Conservation (phyloP, 2,888 invertebrate species). For the Heliothis peltigera region DNA sequence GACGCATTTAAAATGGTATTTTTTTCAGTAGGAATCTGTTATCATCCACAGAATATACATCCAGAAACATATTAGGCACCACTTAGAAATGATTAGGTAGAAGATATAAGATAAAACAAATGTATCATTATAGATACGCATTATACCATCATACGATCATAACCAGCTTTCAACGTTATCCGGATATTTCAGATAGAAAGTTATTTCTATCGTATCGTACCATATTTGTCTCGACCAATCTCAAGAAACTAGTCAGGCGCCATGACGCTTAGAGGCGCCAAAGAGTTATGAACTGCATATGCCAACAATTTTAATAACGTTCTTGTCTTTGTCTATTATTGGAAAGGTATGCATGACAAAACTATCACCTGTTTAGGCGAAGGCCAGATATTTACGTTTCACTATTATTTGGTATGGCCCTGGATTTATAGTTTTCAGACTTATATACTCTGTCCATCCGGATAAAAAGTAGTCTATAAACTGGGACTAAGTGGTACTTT, state of each 20-base stretch:
- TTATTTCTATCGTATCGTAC: background rate
- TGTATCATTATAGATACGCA: background rate
- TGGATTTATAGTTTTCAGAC: too few species aligned
- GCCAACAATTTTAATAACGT: background rate
- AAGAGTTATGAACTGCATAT: constrained; percentile 6
- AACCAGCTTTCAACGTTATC: constrained; percentile 2
- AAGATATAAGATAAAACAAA: too few species aligned
- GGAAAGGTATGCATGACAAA: constrained; percentile 6
- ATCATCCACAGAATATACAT: too few species aligned
- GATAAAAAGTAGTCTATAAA: too few species aligned
- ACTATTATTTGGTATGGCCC: background rate
- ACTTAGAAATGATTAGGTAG: too few species aligned
- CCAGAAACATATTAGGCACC: too few species aligned
- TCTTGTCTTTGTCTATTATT: background rate
- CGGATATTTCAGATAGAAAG: constrained; percentile 13
- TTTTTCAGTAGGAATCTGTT: too few species aligned
- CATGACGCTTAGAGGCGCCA: background rate
- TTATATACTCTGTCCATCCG: too few species aligned
- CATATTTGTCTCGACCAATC: constrained; percentile 4
- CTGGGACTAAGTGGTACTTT: too few species aligned
- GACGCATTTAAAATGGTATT: background rate
- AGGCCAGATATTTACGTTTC: background rate
- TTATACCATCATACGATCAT: background rate
- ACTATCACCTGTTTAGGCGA: background rate
- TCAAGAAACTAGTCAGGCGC: background rate